phyloP scores from a whole-genome alignment of 1,140 invertebrate genomes.

The Calliphora vicina region DNA sequence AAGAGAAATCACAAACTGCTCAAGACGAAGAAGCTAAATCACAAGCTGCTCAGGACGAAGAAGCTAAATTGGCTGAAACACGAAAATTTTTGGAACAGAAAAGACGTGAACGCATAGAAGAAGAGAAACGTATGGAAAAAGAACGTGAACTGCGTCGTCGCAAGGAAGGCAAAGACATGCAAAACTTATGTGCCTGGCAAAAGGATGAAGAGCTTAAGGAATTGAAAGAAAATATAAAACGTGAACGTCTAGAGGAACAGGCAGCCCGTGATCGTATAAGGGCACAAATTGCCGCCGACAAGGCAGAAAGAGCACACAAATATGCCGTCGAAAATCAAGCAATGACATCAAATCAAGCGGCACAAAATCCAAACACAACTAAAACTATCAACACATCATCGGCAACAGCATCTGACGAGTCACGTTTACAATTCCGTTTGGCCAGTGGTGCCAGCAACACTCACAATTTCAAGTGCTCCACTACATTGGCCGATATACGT shows the following conservation, averaged over 20 bases:
- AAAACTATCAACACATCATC: slow-evolving; percentile 48
- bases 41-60: too few relatives aligned
- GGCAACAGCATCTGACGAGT: slow-evolving; percentile 66
- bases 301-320: slow-evolving; percentile 66
- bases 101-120: slow-evolving; percentile 67
- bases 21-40: slow-evolving; percentile 37
- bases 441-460: slow-evolving; percentile 73
- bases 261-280: slow-evolving; percentile 73
- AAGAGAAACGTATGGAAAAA: slow-evolving; percentile 73
- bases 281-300: slow-evolving; percentile 78
- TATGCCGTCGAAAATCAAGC: slow-evolving; percentile 38
- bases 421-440: slow-evolving; percentile 84
- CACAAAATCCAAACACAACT: slow-evolving; percentile 43
- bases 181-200: slow-evolving; percentile 74
- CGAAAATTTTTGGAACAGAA: slow-evolving; percentile 69
- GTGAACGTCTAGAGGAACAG: slow-evolving; percentile 73
- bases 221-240: slow-evolving; percentile 54
- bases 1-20: not conserved
- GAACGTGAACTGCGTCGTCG: slow-evolving; percentile 76
- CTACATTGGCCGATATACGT: slow-evolving; percentile 62
- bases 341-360: not conserved
- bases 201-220: slow-evolving; percentile 79
- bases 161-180: slow-evolving; percentile 73
- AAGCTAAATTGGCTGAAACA: slow-evolving; percentile 36
- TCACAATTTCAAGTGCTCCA: slow-evolving; percentile 58